Evolutionary conservation across 92 coral and sea anemone species (phyloP).

Genomic region (Muricea muricata): DNA sequence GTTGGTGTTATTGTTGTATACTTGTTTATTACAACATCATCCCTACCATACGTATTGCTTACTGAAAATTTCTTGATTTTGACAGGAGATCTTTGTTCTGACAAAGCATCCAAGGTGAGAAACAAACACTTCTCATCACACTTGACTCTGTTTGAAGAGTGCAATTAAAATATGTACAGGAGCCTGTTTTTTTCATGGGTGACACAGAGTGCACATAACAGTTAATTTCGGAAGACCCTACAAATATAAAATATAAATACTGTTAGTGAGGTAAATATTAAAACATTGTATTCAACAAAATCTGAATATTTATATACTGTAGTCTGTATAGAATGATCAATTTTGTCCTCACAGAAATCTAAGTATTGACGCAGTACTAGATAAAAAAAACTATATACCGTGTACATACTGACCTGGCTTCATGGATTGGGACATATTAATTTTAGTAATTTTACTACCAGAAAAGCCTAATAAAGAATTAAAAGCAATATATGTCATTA

Average conservation of each 20-base stretch:
- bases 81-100: constrained; percentile 3
- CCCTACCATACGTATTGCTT: constrained; percentile 5
- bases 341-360: no score
- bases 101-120: constrained; percentile 6
- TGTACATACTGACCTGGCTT: no score
- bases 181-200: background rate
- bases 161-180: background rate
- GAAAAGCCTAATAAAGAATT: no score
- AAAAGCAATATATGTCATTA: no score
- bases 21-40: constrained; percentile 6
- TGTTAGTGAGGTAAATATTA: no score
- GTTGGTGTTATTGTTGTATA: background rate
- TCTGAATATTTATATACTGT: no score
- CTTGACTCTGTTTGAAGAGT: constrained; percentile 10
- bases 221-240: background rate
- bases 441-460: no score
- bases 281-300: no score
- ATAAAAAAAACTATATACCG: no score
- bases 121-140: constrained; percentile 5
- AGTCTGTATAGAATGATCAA: no score
- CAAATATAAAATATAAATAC: background rate
- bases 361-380: no score
- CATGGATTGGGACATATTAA: no score
- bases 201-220: constrained; percentile 13
- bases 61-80: background rate